Base-by-base conservation (phyloP, 2,888 invertebrate genomes). In the Hylaea fasciaria region DNA sequence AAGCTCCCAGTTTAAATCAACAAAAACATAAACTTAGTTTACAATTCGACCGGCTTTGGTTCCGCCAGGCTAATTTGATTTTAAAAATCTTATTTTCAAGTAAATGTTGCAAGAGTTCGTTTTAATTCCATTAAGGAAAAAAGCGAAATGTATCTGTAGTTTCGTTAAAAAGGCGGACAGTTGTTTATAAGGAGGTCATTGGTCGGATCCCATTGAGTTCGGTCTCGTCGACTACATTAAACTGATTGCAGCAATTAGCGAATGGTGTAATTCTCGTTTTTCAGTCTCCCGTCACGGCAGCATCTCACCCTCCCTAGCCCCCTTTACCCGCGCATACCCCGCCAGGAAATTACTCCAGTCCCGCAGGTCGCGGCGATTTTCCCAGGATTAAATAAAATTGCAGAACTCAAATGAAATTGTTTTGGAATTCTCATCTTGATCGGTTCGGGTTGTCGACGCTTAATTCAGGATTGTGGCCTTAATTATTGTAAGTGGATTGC, bases 191-290 rank as follows among this genome's bases (percentile, higher is more conserved):
- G 80, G 69, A 78, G 76, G 77, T 81, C 82, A 82, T 81, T 80
- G 80, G 83, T 80, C 73, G 78, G 78, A 76, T 82, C 79, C 76
- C 74, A 82, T 82, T 83, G 80, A 83, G 83, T 84, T 82, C 77
- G 80, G 85, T 83, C 84, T 85, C 83, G 87, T 82, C 87, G 89
- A 89, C 89, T 90, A 91, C 91, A 91, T 91, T 90, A 90, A 86
- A 90, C 86, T 90, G 90, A 91, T 91, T 91, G 89, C 90, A 83
- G 89, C 87, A 91, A 91, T 91, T 91, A 91, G 89, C 81, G 90
- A 86, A 88, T 89, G 90, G 87, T 88, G 89, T 89, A 89, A 88
- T 89, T 87, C 89, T 86, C 90, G 87, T 89, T 89, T 88, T 88
- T 89, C 88, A 88, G 82, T 81, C 82, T 62, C 61, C 61, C 56